Evolutionary conservation across 2,113 vertebrate genomes (phyloP).

Genomic region (Bubalus kerabau): DNA sequence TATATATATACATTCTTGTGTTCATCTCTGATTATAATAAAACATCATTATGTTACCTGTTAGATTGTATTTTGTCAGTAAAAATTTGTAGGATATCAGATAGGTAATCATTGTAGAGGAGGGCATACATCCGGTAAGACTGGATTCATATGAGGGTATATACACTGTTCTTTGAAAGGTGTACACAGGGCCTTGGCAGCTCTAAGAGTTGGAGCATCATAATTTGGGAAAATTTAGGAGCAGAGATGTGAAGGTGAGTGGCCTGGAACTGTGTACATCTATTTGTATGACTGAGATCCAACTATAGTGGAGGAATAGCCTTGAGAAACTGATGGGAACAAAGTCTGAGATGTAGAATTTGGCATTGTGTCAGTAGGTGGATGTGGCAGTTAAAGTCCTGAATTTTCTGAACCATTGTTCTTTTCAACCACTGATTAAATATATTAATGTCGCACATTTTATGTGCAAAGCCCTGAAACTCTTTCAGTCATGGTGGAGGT

Average conservation of each 20-base stretch:
- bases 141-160: background rate
- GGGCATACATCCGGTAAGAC: background rate
- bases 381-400: background rate
- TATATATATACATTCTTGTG: background rate
- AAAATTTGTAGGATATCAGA: background rate
- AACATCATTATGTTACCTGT: background rate
- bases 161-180: background rate
- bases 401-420: background rate
- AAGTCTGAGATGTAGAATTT: background rate
- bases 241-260: background rate
- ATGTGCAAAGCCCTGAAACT: background rate
- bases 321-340: background rate
- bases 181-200: background rate
- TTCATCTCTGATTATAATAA: background rate
- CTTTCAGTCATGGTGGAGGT: background rate
- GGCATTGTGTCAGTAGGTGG: background rate
- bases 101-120: background rate
- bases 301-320: background rate
- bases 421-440: background rate
- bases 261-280: background rate
- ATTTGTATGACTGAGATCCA: background rate
- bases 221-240: background rate
- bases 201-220: fast-evolving
- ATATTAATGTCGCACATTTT: background rate
- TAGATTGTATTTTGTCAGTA: background rate